These are phyloP conservation scores for Metacarcinus magister DNA, from an alignment of 2,888 invertebrate genomes.

Conservation along the genomic window DNA sequence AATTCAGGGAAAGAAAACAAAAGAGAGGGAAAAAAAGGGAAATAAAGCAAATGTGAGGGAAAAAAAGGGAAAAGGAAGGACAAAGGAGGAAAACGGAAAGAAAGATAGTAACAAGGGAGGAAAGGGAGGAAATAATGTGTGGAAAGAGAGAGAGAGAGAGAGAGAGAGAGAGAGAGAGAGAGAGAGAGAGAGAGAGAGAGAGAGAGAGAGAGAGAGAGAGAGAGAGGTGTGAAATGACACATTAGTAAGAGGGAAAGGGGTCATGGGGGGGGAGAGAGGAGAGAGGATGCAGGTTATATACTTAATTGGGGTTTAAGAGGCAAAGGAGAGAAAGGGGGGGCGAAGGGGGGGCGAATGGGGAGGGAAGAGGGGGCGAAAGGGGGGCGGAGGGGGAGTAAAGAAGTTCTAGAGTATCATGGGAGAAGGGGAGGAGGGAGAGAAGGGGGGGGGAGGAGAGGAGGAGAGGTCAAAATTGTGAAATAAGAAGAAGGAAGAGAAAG, in stretches of 20 bases:
- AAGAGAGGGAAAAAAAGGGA: background rate
- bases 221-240: background rate
- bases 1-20: background rate
- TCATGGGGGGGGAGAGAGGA: background rate
- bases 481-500: background rate
- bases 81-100: background rate
- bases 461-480: background rate
- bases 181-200: background rate
- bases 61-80: background rate
- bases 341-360: background rate
- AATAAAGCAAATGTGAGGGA: background rate
- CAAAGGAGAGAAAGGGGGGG: background rate
- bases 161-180: background rate
- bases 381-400: background rate
- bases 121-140: background rate
- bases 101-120: background rate
- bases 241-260: background rate
- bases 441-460: background rate
- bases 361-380: background rate
- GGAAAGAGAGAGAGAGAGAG: background rate
- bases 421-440: background rate
- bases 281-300: too few species aligned
- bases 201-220: background rate
- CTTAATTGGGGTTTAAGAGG: too few species aligned
- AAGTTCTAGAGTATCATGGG: background rate